Conservation (phyloP, 1,140 invertebrate species). For the Vanessa atalanta region DNA sequence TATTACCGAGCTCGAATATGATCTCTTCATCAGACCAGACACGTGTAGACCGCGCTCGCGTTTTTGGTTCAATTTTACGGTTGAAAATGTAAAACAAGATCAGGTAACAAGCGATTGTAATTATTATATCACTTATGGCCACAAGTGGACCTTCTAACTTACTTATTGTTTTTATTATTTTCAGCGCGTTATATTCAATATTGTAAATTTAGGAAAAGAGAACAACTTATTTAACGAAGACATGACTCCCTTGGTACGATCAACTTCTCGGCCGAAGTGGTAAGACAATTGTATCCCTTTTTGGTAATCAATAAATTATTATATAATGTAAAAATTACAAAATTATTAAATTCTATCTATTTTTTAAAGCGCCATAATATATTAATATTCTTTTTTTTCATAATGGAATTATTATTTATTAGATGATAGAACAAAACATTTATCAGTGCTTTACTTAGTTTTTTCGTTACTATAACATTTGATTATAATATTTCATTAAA, state of each 20-base stretch:
- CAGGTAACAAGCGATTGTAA: constrained; percentile 82
- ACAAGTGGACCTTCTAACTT: background rate
- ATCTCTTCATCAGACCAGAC: constrained; percentile 97
- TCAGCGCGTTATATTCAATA: constrained; percentile 97
- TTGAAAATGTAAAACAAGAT: constrained; percentile 96
- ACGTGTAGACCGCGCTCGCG: constrained; percentile 96
- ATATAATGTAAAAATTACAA: too few species aligned
- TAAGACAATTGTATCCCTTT: constrained; percentile 67
- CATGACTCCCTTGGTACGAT: constrained; percentile 96
- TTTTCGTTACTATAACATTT: background rate
- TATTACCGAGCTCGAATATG: constrained; percentile 96
- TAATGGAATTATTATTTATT: too few species aligned
- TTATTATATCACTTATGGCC: background rate
- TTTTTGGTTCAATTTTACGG: constrained; percentile 99
- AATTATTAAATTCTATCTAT: background rate
- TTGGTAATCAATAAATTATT: background rate
- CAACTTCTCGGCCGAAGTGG: constrained; percentile 95
- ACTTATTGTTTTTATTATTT: constrained; percentile 54
- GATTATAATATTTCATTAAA: background rate
- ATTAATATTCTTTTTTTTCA: too few species aligned
- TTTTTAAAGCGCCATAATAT: background rate
- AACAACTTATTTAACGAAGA: constrained; percentile 93
- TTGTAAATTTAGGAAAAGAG: constrained; percentile 97
- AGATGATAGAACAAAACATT: too few species aligned
- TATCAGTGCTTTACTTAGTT: background rate